A percentile compares a stretch with the other conserved stretches of the same genome.
phyloP scores from a whole-genome alignment of 2,797 vertebrate genomes.

The Trachops cirrhosus region DNA sequence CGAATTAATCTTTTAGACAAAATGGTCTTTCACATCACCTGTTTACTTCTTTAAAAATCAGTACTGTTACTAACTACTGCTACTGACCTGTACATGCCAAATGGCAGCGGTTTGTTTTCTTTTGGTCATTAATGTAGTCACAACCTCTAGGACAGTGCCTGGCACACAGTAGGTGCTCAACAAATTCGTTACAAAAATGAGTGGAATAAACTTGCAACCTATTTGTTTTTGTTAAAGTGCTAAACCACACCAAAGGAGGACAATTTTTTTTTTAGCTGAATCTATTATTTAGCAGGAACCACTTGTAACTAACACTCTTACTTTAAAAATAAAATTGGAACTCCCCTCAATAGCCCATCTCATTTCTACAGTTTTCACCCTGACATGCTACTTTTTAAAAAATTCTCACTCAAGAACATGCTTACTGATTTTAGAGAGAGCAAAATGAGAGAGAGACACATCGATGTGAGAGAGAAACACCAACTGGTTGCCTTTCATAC shows the following conservation, averaged over 20 bases:
- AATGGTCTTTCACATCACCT: neutral
- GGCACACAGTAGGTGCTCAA: neutral
- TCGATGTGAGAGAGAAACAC: neutral
- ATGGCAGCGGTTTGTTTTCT: neutral
- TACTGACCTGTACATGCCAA: too few relatives aligned
- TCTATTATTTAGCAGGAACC: neutral
- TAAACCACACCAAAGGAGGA: neutral
- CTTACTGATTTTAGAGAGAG: neutral
- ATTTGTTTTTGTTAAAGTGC: neutral
- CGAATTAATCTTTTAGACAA: neutral
- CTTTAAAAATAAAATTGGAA: conserved; percentile 36
- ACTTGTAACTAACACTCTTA: neutral
- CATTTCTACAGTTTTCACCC: neutral
- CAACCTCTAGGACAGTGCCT: neutral
- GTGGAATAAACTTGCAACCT: neutral
- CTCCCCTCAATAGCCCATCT: neutral
- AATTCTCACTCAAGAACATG: neutral
- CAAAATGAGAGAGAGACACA: neutral
- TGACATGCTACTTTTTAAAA: neutral
- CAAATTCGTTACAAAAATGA: neutral
- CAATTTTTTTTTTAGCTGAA: neutral
- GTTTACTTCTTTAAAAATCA: neutral
- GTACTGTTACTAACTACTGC: neutral
- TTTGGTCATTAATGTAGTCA: neutral
- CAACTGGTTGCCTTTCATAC: neutral